phyloP scores from a whole-genome alignment of 2,113 vertebrate genomes.

The Turnix velox region DNA sequence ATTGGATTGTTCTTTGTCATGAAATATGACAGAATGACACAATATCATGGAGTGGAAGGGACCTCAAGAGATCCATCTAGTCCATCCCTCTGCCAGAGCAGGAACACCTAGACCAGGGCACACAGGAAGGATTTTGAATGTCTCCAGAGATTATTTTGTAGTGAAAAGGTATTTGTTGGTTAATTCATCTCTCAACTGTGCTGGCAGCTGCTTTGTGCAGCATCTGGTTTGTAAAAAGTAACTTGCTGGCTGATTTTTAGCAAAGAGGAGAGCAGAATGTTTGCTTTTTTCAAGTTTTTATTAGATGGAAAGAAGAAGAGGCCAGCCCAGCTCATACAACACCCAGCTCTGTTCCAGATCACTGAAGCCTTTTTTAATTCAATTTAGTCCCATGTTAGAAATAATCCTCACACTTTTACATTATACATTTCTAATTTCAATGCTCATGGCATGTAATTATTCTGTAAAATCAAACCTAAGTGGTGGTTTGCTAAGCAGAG shows the following conservation, averaged over 20 bases:
- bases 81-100: too few species aligned
- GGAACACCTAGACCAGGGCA: too few species aligned
- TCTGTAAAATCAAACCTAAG: constrained; percentile 45
- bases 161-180: constrained; percentile 23
- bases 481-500: neutral
- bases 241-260: neutral
- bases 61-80: too few species aligned
- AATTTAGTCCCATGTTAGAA: constrained; percentile 36
- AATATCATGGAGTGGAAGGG: too few species aligned
- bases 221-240: constrained; percentile 11
- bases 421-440: constrained; percentile 46
- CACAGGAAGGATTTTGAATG: too few species aligned
- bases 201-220: neutral
- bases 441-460: constrained; percentile 43
- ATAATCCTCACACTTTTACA: constrained; percentile 38
- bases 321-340: neutral
- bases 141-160: neutral
- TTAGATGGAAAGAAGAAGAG: neutral
- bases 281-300: neutral
- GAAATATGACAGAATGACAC: too few species aligned
- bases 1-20: neutral
- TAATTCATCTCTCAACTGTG: constrained; percentile 21
- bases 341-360: constrained; percentile 20
- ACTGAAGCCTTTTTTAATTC: constrained; percentile 12
- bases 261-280: neutral